Base-by-base conservation (phyloP, 1,140 invertebrate genomes). In the Melanaphis sacchari region DNA sequence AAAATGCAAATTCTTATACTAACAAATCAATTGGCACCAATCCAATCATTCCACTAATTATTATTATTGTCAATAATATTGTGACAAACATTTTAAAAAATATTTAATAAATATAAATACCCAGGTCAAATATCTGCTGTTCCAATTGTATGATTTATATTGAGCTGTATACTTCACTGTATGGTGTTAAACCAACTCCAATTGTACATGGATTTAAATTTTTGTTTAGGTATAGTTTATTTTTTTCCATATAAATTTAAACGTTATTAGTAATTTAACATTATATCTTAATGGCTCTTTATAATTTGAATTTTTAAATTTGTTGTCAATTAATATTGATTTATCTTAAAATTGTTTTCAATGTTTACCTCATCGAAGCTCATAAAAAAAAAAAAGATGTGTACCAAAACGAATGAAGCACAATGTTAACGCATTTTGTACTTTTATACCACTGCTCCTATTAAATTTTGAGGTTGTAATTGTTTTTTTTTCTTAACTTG, bases 301-400 rank as follows among this genome's bases (percentile, higher is more conserved):
- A 84, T 93, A n/a, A 93, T 93, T 93, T 93, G 26, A 41, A 84
- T 81, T 81, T 84, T 93, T 52, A 93, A 85, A 93, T 93, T 93
- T 93, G 81, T 93, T 93, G 91, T 93, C 91, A 93, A 93, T 84
- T 93, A 93, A 76, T 84, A 85, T 59, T 49, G 26, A 21, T 88
- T 88, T 89, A 54, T 54, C 54, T 89, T 89, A 38, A 89, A 43
- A 92, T 93, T 46, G 52, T 92, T 82, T 84, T 22, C 88, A 91
- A 92, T 84, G 54, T 85, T 93, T 52, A 84, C 36, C 46, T 82
- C 76, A 85, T 85, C 36, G 38, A 84, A 82, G 91, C 91, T 93
- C 91, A 93, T 54, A 54, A 90, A 59, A 90, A 90, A 90, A 36
- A 40, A 49, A 84, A 15, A 82, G 9, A 93, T 52, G 46, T 84